phyloP scores from a whole-genome alignment of 2,113 vertebrate genomes.

The Spilogale gracilis region DNA sequence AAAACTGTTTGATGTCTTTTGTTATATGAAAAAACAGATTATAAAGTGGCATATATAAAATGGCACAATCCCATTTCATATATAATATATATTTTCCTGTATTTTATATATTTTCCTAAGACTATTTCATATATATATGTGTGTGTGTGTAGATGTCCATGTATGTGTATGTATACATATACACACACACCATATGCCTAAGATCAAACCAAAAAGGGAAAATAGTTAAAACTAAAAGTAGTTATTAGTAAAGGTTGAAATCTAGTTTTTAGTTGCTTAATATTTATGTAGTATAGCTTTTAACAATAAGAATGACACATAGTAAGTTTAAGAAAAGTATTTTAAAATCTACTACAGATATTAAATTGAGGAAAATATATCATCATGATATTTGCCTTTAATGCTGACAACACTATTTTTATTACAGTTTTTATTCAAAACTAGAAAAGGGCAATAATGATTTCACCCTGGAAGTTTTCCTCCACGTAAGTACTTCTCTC shows the following conservation, averaged over 20 bases:
- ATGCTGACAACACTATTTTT: not conserved
- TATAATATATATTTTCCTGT: not conserved
- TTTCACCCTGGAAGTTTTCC: conserved; percentile 55
- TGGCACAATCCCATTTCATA: not conserved
- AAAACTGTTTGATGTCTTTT: not conserved
- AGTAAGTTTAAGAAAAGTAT: conserved; percentile 39
- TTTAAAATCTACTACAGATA: not conserved
- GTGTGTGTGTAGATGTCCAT: not conserved
- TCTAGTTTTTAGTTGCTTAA: not conserved
- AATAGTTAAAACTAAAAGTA: not conserved
- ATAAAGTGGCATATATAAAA: not conserved
- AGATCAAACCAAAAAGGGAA: conserved; percentile 21
- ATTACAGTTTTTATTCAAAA: conserved; percentile 46
- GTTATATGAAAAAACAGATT: conserved; percentile 20
- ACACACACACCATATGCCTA: not conserved
- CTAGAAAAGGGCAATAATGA: conserved; percentile 53
- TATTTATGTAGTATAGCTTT: not conserved
- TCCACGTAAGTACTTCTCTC: conserved; percentile 35
- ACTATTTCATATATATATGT: not conserved
- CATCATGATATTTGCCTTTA: conserved; percentile 43
- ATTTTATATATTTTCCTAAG: conserved; percentile 18
- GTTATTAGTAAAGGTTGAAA: not conserved
- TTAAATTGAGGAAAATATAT: conserved; percentile 4
- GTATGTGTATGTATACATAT: not conserved
- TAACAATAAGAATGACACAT: not conserved